Evolutionary conservation across 2,113 vertebrate genomes (phyloP).

Genomic region (Patagioenas fasciata): DNA sequence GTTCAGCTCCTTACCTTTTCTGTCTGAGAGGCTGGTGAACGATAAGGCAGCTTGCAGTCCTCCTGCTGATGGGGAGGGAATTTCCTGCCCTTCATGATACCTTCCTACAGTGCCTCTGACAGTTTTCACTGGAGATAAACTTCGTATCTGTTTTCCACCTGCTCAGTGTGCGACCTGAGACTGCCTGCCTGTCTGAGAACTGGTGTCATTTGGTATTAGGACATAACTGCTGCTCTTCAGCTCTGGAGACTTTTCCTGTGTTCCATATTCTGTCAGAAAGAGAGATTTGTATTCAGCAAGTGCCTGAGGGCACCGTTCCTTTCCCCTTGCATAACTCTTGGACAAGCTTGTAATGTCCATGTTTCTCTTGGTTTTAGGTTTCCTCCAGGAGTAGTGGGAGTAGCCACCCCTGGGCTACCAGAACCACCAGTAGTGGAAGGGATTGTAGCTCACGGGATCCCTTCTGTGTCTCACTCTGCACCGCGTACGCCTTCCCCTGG

Average conservation of each 20-base stretch:
- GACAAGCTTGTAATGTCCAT: slow-evolving; percentile 14
- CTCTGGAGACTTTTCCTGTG: neutral
- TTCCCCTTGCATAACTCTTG: neutral
- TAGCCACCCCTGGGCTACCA: slow-evolving; percentile 82
- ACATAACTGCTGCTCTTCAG: neutral
- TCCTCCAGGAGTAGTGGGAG: slow-evolving; percentile 86
- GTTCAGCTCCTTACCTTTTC: neutral
- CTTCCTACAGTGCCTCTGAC: neutral
- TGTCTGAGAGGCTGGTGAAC: neutral
- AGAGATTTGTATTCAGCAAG: neutral
- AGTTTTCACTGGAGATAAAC: neutral
- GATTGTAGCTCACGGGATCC: slow-evolving; percentile 84
- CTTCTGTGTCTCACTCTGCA: slow-evolving; percentile 84
- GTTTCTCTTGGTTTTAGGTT: slow-evolving; percentile 79
- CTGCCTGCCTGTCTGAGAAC: neutral
- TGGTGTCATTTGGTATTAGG: neutral
- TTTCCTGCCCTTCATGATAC: neutral
- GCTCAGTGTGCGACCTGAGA: neutral
- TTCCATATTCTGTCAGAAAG: neutral
- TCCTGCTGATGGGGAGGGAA: neutral
- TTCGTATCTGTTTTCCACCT: neutral
- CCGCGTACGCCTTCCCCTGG: slow-evolving; percentile 85
- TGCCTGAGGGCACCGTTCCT: neutral
- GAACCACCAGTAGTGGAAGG: slow-evolving; percentile 84
- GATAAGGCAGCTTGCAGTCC: neutral